These are phyloP conservation scores for Nasonia vitripennis DNA, from an alignment of 1,140 invertebrate genomes.

Conservation along the genomic window DNA sequence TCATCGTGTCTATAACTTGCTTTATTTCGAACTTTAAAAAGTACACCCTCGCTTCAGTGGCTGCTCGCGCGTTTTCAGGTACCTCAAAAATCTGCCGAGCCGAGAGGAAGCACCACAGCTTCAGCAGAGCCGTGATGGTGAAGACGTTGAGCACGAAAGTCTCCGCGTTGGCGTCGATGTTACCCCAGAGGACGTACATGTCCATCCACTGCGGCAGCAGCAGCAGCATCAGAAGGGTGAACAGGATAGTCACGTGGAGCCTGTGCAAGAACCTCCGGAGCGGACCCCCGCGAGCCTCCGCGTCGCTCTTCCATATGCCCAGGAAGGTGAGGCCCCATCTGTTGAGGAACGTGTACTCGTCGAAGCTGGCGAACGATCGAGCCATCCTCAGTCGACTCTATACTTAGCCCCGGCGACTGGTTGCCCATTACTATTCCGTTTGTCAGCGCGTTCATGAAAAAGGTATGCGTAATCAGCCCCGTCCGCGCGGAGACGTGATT, in stretches of 20 bases:
- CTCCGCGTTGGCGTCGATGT: constrained; percentile 46
- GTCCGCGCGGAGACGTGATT: neutral
- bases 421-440: too few relatives aligned
- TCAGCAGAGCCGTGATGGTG: constrained; percentile 36
- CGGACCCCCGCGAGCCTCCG: neutral
- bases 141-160: constrained; percentile 42
- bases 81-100: constrained; percentile 19
- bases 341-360: constrained; percentile 41
- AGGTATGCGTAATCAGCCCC: too few relatives aligned
- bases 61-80: neutral
- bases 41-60: too few relatives aligned
- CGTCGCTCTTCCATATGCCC: constrained; percentile 8
- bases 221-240: neutral
- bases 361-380: neutral
- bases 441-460: too few relatives aligned
- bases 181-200: constrained; percentile 45
- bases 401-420: too few relatives aligned
- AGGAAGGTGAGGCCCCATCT: constrained; percentile 31
- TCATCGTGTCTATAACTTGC: constrained; percentile 22
- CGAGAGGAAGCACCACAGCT: neutral
- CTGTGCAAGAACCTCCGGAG: neutral
- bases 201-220: constrained; percentile 46
- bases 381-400: neutral
- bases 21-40: neutral
- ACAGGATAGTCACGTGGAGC: neutral